Evolutionary conservation across 2,888 invertebrate species (phyloP).

Genomic region (Lasioglossum leucozonium): DNA sequence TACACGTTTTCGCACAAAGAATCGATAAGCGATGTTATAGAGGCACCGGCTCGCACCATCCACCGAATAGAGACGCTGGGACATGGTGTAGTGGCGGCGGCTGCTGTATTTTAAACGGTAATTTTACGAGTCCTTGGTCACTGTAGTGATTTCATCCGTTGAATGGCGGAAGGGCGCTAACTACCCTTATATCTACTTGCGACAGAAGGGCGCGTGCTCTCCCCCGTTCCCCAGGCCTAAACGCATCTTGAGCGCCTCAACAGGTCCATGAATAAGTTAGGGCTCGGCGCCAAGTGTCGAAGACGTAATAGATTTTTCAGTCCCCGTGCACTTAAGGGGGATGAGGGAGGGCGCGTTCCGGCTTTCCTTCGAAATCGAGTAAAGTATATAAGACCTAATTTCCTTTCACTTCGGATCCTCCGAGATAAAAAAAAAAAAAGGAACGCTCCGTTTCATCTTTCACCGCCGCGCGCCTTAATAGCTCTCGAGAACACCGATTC

Average conservation of each 20-base stretch:
- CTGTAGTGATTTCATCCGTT: slow-evolving; percentile 81
- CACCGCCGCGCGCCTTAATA: slow-evolving; percentile 18
- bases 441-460: slow-evolving; percentile 42
- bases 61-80: slow-evolving; percentile 32
- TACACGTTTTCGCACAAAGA: not conserved
- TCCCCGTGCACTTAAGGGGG: slow-evolving; percentile 49
- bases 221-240: slow-evolving; percentile 74
- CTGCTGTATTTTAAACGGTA: slow-evolving; percentile 80
- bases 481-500: not conserved
- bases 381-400: slow-evolving; percentile 57
- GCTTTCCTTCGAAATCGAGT: slow-evolving; percentile 59
- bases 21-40: slow-evolving; percentile 45
- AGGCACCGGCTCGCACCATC: slow-evolving; percentile 35
- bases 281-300: slow-evolving; percentile 69
- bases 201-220: slow-evolving; percentile 65
- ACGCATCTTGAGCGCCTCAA: slow-evolving; percentile 83
- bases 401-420: slow-evolving; percentile 48
- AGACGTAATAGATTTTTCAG: slow-evolving; percentile 76
- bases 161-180: slow-evolving; percentile 78
- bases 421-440: slow-evolving; percentile 24
- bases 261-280: slow-evolving; percentile 84
- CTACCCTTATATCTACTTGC: slow-evolving; percentile 80
- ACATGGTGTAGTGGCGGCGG: slow-evolving; percentile 64
- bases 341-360: slow-evolving; percentile 41
- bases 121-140: slow-evolving; percentile 83